Evolutionary conservation across 2,888 invertebrate species (phyloP).

Genomic region (Sclerodermus sp.): DNA sequence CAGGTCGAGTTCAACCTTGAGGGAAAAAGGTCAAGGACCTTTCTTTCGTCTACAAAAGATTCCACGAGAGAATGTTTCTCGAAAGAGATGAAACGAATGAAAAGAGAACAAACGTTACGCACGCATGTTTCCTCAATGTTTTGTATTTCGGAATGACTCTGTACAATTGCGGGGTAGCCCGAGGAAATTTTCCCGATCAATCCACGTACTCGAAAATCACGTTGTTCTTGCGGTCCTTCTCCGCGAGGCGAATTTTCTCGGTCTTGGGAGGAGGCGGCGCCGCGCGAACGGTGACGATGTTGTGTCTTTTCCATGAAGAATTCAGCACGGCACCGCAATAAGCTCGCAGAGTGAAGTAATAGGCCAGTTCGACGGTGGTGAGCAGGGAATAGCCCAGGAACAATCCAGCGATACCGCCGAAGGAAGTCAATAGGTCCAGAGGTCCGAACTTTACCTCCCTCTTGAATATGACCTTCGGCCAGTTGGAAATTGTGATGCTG

Average conservation of each 20-base stretch:
- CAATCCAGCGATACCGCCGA: conserved; percentile 65
- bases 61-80: too few relatives aligned
- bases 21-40: too few relatives aligned
- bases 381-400: conserved; percentile 74
- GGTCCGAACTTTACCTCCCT: conserved; percentile 82
- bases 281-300: conserved; percentile 16
- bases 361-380: conserved; percentile 75
- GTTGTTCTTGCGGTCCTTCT: not conserved
- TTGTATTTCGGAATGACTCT: too few relatives aligned
- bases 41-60: too few relatives aligned
- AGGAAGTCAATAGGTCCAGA: conserved; percentile 74
- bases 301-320: conserved; percentile 13
- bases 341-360: conserved; percentile 75
- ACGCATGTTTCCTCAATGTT: too few relatives aligned
- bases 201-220: not conserved
- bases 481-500: conserved; percentile 43
- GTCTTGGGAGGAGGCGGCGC: not conserved
- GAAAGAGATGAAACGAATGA: too few relatives aligned
- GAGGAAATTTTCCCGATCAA: too few relatives aligned
- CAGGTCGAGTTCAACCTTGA: too few relatives aligned
- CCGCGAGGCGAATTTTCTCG: not conserved
- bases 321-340: conserved; percentile 59
- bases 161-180: too few relatives aligned
- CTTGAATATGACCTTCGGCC: conserved; percentile 78
- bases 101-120: too few relatives aligned